Percentiles rank a stretch among this genome's conserved stretches.
Conservation (phyloP, 2,797 vertebrate species). For the Tachyglossus aculeatus region DNA sequence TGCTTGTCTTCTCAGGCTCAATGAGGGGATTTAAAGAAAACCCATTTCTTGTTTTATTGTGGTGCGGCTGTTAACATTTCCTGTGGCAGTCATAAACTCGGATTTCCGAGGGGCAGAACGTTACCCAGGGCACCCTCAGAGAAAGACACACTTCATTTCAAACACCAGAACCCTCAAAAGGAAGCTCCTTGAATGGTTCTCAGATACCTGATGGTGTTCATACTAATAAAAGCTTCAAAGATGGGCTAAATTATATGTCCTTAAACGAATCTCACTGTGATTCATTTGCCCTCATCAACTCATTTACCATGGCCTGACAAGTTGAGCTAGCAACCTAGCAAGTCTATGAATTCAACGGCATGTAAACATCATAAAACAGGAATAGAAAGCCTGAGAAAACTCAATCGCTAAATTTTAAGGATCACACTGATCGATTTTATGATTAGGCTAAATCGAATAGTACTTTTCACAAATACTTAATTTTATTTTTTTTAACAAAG, state of each 20-base stretch:
- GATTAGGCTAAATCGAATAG: too few relatives aligned
- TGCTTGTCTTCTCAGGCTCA: too few relatives aligned
- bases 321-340: not conserved
- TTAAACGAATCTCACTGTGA: constrained; percentile 20
- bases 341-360: constrained; percentile 2
- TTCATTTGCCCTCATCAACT: not conserved
- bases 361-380: not conserved
- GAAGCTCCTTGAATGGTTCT: not conserved
- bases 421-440: too few relatives aligned
- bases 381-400: constrained; percentile 4
- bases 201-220: not conserved
- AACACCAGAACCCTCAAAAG: constrained; percentile 16
- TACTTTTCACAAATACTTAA: not conserved
- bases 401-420: too few relatives aligned
- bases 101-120: not conserved
- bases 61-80: too few relatives aligned
- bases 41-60: too few relatives aligned
- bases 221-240: constrained; percentile 16
- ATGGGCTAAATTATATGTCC: not conserved
- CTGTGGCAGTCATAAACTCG: too few relatives aligned
- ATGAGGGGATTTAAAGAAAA: too few relatives aligned
- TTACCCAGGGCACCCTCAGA: not conserved
- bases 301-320: constrained; percentile 1
- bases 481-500: not conserved
- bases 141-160: constrained; percentile 6